Percentiles rank a stretch among this genome's conserved stretches.
These are phyloP conservation scores for Ceyx melanurus DNA, from an alignment of 2,113 vertebrate genomes.

Conservation along the genomic window DNA sequence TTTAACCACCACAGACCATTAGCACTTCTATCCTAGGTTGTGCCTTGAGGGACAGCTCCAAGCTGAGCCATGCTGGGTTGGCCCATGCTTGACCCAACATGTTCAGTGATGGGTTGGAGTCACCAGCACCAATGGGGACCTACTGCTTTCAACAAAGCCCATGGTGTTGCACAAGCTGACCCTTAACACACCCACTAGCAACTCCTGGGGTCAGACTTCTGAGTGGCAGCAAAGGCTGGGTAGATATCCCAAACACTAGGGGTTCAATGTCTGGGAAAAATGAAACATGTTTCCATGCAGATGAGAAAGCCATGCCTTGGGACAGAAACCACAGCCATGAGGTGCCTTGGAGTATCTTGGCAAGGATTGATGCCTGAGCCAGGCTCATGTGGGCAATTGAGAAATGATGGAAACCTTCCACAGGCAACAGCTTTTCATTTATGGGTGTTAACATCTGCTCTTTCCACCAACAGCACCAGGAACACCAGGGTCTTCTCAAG, in stretches of 20 bases:
- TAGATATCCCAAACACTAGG: background rate
- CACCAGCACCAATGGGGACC: background rate
- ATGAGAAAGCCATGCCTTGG: constrained; percentile 30
- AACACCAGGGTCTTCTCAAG: background rate
- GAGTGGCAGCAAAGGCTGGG: constrained; percentile 24
- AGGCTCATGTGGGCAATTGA: background rate
- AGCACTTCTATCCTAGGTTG: background rate
- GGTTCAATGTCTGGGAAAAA: constrained; percentile 5
- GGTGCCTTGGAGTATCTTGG: background rate
- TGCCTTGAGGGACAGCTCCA: background rate
- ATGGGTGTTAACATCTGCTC: background rate
- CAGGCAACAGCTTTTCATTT: background rate
- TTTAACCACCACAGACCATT: background rate
- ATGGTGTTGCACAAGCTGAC: background rate
- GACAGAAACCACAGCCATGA: background rate
- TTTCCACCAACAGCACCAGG: background rate
- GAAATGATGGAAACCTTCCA: background rate
- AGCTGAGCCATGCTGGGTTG: background rate
- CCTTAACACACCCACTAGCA: background rate
- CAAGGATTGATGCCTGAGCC: background rate
- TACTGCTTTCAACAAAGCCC: background rate
- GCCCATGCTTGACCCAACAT: accelerated
- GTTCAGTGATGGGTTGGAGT: background rate
- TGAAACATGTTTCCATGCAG: constrained; percentile 6
- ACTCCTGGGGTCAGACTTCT: constrained; percentile 9